Base-by-base conservation (phyloP, 2,888 invertebrate species). In the Linnaemya tessellans region DNA sequence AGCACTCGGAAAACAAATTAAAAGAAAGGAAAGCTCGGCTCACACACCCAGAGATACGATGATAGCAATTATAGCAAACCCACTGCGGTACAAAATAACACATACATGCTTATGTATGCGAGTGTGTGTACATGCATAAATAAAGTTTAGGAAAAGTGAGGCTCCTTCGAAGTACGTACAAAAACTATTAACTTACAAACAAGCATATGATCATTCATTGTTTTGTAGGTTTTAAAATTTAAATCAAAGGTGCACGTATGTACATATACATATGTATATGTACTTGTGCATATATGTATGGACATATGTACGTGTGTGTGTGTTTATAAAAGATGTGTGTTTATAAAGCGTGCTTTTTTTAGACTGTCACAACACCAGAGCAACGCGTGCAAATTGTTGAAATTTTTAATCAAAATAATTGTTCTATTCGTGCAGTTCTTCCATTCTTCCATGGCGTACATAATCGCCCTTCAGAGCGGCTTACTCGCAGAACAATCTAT, bases 21-120 rank as follows among this genome's bases (percentile, higher is more conserved):
- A 62, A 60, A 49, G 58, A 73, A 38, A 51, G 64, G 80, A 80
- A 84, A 65, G 64, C 75, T 80, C 35, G 25, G 38, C 46, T 74
- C 13, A 38, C n/a, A 70, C 49, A 68, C 71, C 46, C 56, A 41
- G 51, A 41, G 51, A 30, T 5, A 30, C 30, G 30, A 30, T 30
- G 30, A 30, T 30, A 54, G 41, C 20, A 58, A 49, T 54, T 65
- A 60, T 56, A 80, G 65, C 71, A 46, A 73, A 46, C 43, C 58
- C 46, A 30, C 43, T 11, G 15, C 30, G 30, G 30, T 5, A 30
- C 30, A 30, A 2, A n/a, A n/a, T n/a, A n/a, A 30, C 30, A 30
- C 30, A 30, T 30, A 30, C 30, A 30, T 30, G 30, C 30, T 3
- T 30, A 5, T 30, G 30, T 30, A 5, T n/a, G n/a, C n/a, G n/a